Conservation (phyloP, 2,113 vertebrate genomes). For the Excalfactoria chinensis region DNA sequence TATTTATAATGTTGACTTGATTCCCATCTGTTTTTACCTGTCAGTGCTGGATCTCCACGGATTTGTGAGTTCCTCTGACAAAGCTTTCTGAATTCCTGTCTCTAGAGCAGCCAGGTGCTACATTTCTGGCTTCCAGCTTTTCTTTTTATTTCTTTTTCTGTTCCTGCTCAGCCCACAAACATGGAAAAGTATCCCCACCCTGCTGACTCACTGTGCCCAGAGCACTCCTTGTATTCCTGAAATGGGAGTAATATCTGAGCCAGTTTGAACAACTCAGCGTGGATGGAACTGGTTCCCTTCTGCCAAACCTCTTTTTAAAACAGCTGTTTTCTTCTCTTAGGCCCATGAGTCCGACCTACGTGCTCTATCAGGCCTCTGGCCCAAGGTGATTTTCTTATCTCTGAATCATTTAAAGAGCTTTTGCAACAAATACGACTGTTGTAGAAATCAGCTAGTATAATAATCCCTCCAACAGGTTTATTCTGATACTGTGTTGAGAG, state of each 20-base stretch:
- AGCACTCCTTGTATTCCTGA: constrained; percentile 44
- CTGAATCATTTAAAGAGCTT: not conserved
- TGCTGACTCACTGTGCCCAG: constrained; percentile 55
- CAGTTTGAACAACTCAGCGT: not conserved
- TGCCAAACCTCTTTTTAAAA: not conserved
- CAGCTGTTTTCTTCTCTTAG: constrained; percentile 4
- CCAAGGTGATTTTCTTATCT: constrained; percentile 17
- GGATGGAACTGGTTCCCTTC: constrained; percentile 12
- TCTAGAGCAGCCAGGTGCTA: constrained; percentile 49
- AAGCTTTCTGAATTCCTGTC: constrained; percentile 7
- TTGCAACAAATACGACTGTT: constrained; percentile 21
- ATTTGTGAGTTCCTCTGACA: not conserved
- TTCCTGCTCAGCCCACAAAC: constrained; percentile 45
- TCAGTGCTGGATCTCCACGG: not conserved
- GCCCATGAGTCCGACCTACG: not conserved
- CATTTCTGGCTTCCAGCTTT: constrained; percentile 6
- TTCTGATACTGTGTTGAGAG: not conserved
- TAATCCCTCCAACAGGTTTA: constrained; percentile 52
- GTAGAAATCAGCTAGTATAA: not conserved
- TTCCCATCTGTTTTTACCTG: not conserved
- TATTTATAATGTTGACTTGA: not conserved
- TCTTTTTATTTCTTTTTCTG: not conserved
- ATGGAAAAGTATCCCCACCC: constrained; percentile 52
- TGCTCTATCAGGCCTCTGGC: not conserved
- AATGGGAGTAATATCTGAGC: constrained; percentile 45